Base-by-base conservation (phyloP, 92 coral and sea anemone species). In the Anthopleura xanthogrammica region DNA sequence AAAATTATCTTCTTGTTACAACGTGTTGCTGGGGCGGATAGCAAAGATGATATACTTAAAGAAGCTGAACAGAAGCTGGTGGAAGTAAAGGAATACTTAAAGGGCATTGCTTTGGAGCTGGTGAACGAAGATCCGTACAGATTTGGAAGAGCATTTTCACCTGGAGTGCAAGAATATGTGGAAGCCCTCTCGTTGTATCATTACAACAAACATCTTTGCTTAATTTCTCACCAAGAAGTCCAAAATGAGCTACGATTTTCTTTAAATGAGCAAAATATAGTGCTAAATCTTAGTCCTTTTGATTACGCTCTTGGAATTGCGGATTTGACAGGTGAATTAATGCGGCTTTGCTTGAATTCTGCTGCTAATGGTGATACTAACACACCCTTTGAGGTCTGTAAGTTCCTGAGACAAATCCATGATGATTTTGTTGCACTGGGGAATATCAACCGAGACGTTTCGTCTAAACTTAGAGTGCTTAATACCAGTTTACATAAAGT, bases 311-410 rank as follows among this genome's bases (percentile, higher is more conserved):
- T 97, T 52, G 99, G 99, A 24, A 82, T 97, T 50, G 96, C 99
- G n/a, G 99, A 97, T 86, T 86, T 97, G 57, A 97, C 99, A 0
- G 99, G 99, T 11, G 99, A 97, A 75, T 56, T 97, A 65, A 97
- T 97, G 99, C 92, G 99, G 12, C 85, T 97, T 29, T 91, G 97
- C 43, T 83, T 97, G 17, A 97, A 97, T 87, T 90, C 97, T 60
- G 98, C 98, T 16, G 98, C 98, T 0, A 91, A 89, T 52, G 99
- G 98, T 1, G 95, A 92, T 82, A 79, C 83, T 48, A 78, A 79
- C n/a, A 91, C 94, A 7, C 98, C 97, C 7, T 88, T 92, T 64
- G 85, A 88, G 62, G 93, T 94, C 60, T 94, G 99, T 75, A 76
- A 86, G 81, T 90, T 97, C 60, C 70, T 54, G 58, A 54, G 58